A percentile compares a stretch with the other conserved stretches of the same genome.
phyloP scores from a whole-genome alignment of 2,113 vertebrate genomes.

The Miniopterus natalensis region DNA sequence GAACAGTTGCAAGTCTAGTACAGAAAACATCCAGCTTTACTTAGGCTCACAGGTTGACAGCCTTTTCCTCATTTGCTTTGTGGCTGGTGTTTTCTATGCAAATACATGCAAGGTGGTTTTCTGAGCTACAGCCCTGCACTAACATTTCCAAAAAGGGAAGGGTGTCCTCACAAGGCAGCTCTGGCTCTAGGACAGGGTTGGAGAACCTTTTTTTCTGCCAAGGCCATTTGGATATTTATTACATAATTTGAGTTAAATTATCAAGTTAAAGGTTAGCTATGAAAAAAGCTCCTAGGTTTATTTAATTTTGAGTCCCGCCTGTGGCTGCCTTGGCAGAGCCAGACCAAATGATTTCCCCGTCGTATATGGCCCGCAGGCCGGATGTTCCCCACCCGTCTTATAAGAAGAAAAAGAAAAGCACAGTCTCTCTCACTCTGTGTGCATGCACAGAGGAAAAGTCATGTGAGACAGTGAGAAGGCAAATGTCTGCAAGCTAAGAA shows the following conservation, averaged over 20 bases:
- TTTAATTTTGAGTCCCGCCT: too few species aligned
- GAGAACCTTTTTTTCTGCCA: too few species aligned
- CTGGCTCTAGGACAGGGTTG: neutral
- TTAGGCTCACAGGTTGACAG: neutral
- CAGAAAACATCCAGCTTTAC: neutral
- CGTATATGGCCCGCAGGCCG: too few species aligned
- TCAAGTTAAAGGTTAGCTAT: too few species aligned
- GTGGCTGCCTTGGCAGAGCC: too few species aligned
- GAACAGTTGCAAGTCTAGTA: neutral
- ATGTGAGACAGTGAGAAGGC: neutral
- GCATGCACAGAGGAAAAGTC: neutral
- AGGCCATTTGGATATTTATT: too few species aligned
- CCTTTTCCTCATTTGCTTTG: neutral
- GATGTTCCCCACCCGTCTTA: neutral
- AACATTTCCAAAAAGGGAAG: neutral
- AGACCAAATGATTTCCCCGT: too few species aligned
- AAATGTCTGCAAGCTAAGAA: neutral
- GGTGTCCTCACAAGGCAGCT: too few species aligned
- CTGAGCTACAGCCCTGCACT: neutral
- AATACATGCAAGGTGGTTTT: neutral
- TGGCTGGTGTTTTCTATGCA: neutral
- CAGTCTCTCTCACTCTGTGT: neutral
- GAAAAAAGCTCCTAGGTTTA: too few species aligned
- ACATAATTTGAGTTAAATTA: too few species aligned
- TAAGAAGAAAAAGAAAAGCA: neutral